Conservation (phyloP, 2,113 vertebrate species). For the Lophura nycthemera region DNA sequence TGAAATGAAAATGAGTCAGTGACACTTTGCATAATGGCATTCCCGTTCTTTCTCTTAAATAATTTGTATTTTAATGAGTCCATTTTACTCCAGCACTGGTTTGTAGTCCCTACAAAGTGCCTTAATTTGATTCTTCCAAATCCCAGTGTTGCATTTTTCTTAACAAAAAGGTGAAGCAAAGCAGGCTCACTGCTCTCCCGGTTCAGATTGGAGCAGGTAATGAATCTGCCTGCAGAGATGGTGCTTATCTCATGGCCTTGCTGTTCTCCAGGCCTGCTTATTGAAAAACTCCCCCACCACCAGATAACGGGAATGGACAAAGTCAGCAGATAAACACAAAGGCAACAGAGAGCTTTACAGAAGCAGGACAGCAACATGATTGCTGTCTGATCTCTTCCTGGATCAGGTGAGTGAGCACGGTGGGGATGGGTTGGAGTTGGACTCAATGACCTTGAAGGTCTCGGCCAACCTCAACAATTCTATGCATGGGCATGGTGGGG, state of each 20-base stretch:
- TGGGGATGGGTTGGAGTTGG: no score
- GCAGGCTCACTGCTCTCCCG: not conserved
- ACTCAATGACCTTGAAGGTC: no score
- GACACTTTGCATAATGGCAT: constrained; percentile 26
- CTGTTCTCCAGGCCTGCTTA: not conserved
- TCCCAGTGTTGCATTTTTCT: not conserved
- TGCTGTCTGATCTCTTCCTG: constrained; percentile 9
- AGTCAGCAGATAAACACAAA: constrained; percentile 19
- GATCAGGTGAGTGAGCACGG: no score
- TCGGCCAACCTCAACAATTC: no score
- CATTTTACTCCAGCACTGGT: constrained; percentile 73
- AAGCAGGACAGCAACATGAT: not conserved
- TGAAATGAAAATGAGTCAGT: constrained; percentile 30
- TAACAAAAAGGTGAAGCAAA: not conserved
- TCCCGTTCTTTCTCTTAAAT: constrained; percentile 42
- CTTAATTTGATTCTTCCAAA: constrained; percentile 12
- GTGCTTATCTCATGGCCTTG: constrained; percentile 16
- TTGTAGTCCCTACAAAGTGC: constrained; percentile 60
- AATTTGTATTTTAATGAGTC: constrained; percentile 49
- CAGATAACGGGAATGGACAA: not conserved
- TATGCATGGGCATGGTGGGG: no score
- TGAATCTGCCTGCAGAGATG: not conserved
- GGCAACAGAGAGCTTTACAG: not conserved
- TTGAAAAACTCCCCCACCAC: not conserved
- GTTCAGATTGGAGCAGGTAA: not conserved